Conservation (phyloP, 2,888 invertebrate genomes). For the Leuctra nigra region DNA sequence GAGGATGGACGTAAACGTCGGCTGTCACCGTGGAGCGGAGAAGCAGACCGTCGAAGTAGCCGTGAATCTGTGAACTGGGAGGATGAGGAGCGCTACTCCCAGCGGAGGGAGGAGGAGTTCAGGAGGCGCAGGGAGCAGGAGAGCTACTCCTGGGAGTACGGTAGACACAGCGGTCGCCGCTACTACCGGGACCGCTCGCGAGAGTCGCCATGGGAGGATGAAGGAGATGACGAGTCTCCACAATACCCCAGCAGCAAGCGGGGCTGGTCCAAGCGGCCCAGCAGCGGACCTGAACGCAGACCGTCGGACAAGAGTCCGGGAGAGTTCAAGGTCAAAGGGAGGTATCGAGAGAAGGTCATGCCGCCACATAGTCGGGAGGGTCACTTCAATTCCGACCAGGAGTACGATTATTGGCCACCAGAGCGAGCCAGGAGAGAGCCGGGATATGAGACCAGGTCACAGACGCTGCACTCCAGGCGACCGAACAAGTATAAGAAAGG, state of each 20-base stretch:
- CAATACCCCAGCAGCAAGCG: slow-evolving; percentile 38
- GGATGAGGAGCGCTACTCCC: slow-evolving; percentile 48
- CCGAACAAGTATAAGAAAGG: slow-evolving; percentile 25
- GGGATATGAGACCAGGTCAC: slow-evolving; percentile 37
- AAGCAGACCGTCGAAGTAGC: slow-evolving; percentile 40
- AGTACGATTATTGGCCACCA: slow-evolving; percentile 24
- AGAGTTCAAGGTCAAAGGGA: slow-evolving; percentile 21
- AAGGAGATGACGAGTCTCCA: slow-evolving; percentile 39
- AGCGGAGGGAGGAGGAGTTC: slow-evolving; percentile 24
- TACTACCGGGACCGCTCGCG: slow-evolving; percentile 38
- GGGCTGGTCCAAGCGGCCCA: slow-evolving; percentile 47
- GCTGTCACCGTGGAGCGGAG: slow-evolving; percentile 34
- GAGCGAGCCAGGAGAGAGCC: slow-evolving; percentile 39
- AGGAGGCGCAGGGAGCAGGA: slow-evolving; percentile 38
- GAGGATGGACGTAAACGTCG: slow-evolving; percentile 25
- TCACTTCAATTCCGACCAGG: slow-evolving; percentile 34
- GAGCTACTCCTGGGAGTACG: slow-evolving; percentile 22
- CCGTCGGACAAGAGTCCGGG: slow-evolving; percentile 24
- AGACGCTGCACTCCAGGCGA: slow-evolving; percentile 32
- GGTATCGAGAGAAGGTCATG: slow-evolving; percentile 39
- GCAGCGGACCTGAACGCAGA: slow-evolving; percentile 47
- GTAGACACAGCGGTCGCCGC: slow-evolving; percentile 31
- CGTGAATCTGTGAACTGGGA: slow-evolving; percentile 48
- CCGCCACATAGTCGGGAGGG: slow-evolving; percentile 42
- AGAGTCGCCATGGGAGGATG: slow-evolving; percentile 54